Conservation (phyloP, 2,113 vertebrate species). For the Nettapus auritus region DNA sequence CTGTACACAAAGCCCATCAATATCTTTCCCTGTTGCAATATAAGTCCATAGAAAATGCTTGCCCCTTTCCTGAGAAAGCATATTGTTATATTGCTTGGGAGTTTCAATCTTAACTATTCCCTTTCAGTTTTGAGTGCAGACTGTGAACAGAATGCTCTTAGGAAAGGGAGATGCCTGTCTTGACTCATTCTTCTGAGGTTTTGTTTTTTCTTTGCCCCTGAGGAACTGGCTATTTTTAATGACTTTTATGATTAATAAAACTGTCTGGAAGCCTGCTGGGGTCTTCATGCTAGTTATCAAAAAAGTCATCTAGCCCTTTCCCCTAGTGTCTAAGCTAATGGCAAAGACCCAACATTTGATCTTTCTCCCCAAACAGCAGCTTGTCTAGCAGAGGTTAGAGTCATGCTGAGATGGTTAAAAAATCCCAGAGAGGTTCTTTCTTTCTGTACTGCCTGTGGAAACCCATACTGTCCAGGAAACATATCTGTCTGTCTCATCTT, state of each 20-base stretch:
- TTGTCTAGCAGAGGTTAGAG: neutral
- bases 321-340: constrained; percentile 11
- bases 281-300: constrained; percentile 47
- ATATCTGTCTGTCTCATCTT: neutral
- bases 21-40: neutral
- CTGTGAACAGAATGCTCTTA: neutral
- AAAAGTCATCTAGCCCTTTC: constrained; percentile 42
- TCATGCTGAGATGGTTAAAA: neutral
- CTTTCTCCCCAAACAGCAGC: neutral
- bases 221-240: constrained; percentile 39
- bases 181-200: constrained; percentile 12
- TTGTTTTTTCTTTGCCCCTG: constrained; percentile 34
- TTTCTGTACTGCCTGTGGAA: neutral
- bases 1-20: neutral
- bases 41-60: neutral
- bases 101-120: neutral
- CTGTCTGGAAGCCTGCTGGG: constrained; percentile 44
- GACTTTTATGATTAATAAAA: constrained; percentile 59
- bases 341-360: constrained; percentile 11
- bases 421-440: neutral
- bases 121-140: neutral
- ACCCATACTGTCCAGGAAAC: constrained; percentile 10
- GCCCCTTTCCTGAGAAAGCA: neutral
- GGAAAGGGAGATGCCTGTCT: constrained; percentile 20
- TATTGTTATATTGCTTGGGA: neutral